Evolutionary conservation across 2,888 invertebrate genomes (phyloP).

Genomic region (Tinea semifulvella): DNA sequence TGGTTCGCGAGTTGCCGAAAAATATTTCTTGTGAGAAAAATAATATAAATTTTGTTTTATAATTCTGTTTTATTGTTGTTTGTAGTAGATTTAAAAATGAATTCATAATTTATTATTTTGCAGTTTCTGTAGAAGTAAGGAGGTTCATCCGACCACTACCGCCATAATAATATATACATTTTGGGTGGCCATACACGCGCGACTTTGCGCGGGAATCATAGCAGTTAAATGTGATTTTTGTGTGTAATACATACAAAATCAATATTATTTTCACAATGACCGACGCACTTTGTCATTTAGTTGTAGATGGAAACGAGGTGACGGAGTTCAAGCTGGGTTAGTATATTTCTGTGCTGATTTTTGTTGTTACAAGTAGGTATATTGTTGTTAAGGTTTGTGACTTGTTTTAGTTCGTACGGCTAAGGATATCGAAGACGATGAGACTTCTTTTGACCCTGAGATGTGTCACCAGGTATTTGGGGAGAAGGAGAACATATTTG

Average conservation of each 20-base stretch:
- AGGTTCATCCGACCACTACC: no score
- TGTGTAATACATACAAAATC: background rate
- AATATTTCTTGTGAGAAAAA: no score
- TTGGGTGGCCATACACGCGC: no score
- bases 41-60: no score
- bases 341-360: conserved; percentile 1
- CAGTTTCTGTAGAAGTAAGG: no score
- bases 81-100: no score
- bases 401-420: conserved; percentile 64
- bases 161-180: no score
- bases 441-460: conserved; percentile 75
- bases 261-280: conserved; percentile 36
- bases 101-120: no score
- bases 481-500: conserved; percentile 92
- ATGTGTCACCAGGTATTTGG: conserved; percentile 96
- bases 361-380: no score
- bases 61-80: no score
- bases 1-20: no score
- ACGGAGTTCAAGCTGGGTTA: conserved; percentile 65
- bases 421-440: conserved; percentile 73
- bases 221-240: background rate
- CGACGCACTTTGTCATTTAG: conserved; percentile 57
- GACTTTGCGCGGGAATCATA: conserved; percentile 11
- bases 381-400: background rate
- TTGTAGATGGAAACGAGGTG: conserved; percentile 66